Evolutionary conservation across 2,113 vertebrate species (phyloP), one percentile per base, ranked within the genome.

Genomic region (Anoplopoma fimbria): DNA sequence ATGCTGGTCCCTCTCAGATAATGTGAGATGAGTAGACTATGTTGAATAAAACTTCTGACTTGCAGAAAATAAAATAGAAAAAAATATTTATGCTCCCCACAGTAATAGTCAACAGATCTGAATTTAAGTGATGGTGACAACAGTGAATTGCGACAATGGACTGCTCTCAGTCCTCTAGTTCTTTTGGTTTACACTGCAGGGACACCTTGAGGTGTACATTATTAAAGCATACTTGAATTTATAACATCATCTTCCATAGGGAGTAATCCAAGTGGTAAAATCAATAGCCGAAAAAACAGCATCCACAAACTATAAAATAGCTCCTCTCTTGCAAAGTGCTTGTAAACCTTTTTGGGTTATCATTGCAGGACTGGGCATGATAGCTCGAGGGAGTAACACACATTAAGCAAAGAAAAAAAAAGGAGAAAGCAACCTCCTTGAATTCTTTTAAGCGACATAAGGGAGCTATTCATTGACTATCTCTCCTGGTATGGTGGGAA

Each of bases 141-240:
- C 45, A 69, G 72, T 88, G 65, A 80, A 81, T 87, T 88, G 83
- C 81, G 68, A 77, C 51, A 75, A 70, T 71, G 33, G 72, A 61
- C 42, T 5, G 4, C 84, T 72, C 58, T 65, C 47, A 12, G 60
- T 79, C 69, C 45, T 64, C 63, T 57, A 55, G 34, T 61, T 75
- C 64, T 88, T 78, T 68, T 51, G 62, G 34, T 87, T 88, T 82
- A 82, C 63, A 38, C 77, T 49, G 74, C 81, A 76, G 75, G 87
- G 89, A 89, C 85, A 93, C 85, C 86, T 91, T 90, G 89, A 87
- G 58, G 53, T 88, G 70, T 84, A 87, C 77, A 86, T 89, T 91
- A 87, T 91, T 88, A 92, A 92, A 88, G 83, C 65, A 84, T 81
- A 60, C 81, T 81, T 69, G 76, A 86, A 92, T 92, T 94, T 93